These are phyloP conservation scores for Charina bottae DNA, from an alignment of 2,113 vertebrate genomes.

Conservation along the genomic window DNA sequence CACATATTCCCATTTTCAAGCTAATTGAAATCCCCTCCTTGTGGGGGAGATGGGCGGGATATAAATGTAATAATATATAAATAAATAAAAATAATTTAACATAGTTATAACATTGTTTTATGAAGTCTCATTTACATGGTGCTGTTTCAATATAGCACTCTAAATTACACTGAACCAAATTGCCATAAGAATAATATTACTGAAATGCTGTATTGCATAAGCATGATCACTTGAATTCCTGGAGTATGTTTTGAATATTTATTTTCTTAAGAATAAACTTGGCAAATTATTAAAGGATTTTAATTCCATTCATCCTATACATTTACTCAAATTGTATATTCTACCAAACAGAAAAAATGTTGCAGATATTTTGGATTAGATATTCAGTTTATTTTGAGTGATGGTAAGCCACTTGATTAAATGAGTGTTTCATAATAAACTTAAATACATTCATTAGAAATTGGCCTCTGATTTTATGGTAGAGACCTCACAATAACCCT, in stretches of 20 bases:
- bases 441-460: background rate
- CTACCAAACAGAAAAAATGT: background rate
- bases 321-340: background rate
- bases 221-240: background rate
- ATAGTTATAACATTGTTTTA: background rate
- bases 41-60: too few relatives aligned
- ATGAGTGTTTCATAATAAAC: background rate
- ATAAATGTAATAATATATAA: too few relatives aligned
- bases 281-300: background rate
- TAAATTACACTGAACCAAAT: background rate
- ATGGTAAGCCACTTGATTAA: background rate
- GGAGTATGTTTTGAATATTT: background rate
- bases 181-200: background rate
- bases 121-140: background rate
- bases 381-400: background rate
- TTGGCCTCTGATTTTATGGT: background rate
- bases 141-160: background rate
- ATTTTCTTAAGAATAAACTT: background rate
- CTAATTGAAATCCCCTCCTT: too few relatives aligned
- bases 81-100: too few relatives aligned
- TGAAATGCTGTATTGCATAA: background rate
- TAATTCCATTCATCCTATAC: background rate
- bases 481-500: background rate
- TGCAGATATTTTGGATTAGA: background rate
- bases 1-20: background rate